Conservation (phyloP, 2,888 invertebrate species). For the Macrophya annulata region DNA sequence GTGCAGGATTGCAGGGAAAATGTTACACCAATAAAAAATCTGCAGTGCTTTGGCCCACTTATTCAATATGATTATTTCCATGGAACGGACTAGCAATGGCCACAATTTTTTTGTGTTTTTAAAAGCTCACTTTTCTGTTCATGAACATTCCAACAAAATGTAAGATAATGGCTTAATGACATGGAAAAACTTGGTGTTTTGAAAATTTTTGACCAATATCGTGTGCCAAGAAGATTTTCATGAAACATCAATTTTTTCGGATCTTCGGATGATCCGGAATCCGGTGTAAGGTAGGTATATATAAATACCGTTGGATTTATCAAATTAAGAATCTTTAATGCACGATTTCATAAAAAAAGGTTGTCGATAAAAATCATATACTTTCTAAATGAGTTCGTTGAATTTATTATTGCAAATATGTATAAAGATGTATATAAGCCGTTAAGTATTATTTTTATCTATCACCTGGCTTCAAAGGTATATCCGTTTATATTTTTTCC, state of each 20-base stretch:
- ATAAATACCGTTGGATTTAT: neutral
- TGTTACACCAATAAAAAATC: too few relatives aligned
- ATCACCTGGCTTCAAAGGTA: slow-evolving; percentile 5
- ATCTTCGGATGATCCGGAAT: neutral
- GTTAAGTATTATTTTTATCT: neutral
- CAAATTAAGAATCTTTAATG: neutral
- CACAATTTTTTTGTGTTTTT: too few relatives aligned
- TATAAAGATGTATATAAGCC: neutral
- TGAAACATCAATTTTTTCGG: neutral
- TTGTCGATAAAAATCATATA: neutral
- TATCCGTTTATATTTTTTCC: neutral
- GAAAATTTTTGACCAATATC: too few relatives aligned
- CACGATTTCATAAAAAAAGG: too few relatives aligned
- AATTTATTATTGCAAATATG: neutral
- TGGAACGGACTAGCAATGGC: too few relatives aligned
- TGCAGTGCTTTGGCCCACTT: too few relatives aligned
- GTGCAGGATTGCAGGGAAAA: too few relatives aligned
- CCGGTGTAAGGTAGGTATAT: neutral
- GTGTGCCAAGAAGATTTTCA: neutral
- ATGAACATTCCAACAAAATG: too few relatives aligned
- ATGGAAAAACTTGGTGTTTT: too few relatives aligned
- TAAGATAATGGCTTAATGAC: too few relatives aligned
- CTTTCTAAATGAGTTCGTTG: neutral
- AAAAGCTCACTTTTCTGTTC: too few relatives aligned
- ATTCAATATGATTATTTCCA: too few relatives aligned